These are phyloP conservation scores for Macrostomum cliftonense DNA, from an alignment of 2,888 invertebrate genomes.

Conservation along the genomic window DNA sequence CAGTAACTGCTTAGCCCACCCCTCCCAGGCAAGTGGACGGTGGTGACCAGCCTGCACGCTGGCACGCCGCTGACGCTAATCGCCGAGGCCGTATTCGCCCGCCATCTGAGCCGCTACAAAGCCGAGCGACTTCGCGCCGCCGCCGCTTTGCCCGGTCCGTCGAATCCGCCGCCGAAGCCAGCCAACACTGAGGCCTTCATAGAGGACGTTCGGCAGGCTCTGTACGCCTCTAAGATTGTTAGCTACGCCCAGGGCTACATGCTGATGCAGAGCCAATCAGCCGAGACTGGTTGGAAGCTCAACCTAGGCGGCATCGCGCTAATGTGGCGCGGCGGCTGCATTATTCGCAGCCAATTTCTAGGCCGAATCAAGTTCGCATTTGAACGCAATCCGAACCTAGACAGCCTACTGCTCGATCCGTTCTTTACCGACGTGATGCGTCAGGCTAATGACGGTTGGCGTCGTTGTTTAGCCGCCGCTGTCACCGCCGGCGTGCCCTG, in stretches of 20 bases:
- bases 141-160: slow-evolving; percentile 47
- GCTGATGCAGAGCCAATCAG: slow-evolving; percentile 76
- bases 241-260: slow-evolving; percentile 88
- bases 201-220: slow-evolving; percentile 62
- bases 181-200: slow-evolving; percentile 62
- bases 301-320: slow-evolving; percentile 93
- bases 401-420: slow-evolving; percentile 70
- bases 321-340: slow-evolving; percentile 99
- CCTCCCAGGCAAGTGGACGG: slow-evolving; percentile 78
- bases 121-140: slow-evolving; percentile 68
- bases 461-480: slow-evolving; percentile 54
- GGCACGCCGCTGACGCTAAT: slow-evolving; percentile 80
- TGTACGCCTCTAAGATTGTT: slow-evolving; percentile 91
- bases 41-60: slow-evolving; percentile 78
- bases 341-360: slow-evolving; percentile 70
- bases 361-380: slow-evolving; percentile 82
- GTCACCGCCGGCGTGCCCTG: slow-evolving; percentile 65
- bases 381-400: slow-evolving; percentile 62
- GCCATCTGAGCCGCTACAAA: slow-evolving; percentile 77
- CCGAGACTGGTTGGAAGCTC: slow-evolving; percentile 71
- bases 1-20: slow-evolving; percentile 7
- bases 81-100: slow-evolving; percentile 84
- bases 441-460: slow-evolving; percentile 47
- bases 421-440: slow-evolving; percentile 51
- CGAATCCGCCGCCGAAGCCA: slow-evolving; percentile 43